Evolutionary conservation across 1,140 invertebrate species (phyloP), one percentile per base, ranked within the genome.

Genomic region (Onthophagus taurus): DNA sequence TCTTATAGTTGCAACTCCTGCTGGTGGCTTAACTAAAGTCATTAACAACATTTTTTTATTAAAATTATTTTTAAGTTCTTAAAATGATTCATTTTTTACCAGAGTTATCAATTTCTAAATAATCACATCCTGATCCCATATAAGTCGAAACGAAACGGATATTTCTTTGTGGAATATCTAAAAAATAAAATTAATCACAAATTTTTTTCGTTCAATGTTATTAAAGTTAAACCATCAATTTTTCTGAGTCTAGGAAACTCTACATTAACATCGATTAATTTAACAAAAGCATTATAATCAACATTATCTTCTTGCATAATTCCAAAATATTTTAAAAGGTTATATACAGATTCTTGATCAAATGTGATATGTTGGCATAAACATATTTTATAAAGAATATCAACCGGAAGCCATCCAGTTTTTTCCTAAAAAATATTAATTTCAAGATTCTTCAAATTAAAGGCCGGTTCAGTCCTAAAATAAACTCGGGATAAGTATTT

Each of bases 241-340:
- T 43, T 48, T 12, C 26, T 36, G 19, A 48, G 36, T 23, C 31
- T 12, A 9, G 43, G 42, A 6, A 23, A 38, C 12, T 29, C 35
- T 24, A 45, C 47, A 29, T 56, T 53, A 13, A 45, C 34, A 29
- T 59, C 49, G 20, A 60, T 45, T 12, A 61, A 38, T 16, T 59
- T 47, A 7, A 63, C 37, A 45, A 61, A 59, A 41, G 33, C 49
- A 11, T 23, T 47, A 30, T 63, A 61, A 39, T 55, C 26, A 18
- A 60, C 51, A 36, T 50, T 50, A 31, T 48, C 52, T n/a, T 59
- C 45, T 24, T 44, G 2, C 55, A 44, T 31, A 50, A 35, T 29
- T 47, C 35, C 24, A 51, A 49, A 0, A 54, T 42, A 24, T 37
- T 52, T 42, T 8, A 58, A 48, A 16, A 48, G 41, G 11, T 19